Evolutionary conservation across 2,888 invertebrate species (phyloP).

Genomic region (Crioceris asparagi): DNA sequence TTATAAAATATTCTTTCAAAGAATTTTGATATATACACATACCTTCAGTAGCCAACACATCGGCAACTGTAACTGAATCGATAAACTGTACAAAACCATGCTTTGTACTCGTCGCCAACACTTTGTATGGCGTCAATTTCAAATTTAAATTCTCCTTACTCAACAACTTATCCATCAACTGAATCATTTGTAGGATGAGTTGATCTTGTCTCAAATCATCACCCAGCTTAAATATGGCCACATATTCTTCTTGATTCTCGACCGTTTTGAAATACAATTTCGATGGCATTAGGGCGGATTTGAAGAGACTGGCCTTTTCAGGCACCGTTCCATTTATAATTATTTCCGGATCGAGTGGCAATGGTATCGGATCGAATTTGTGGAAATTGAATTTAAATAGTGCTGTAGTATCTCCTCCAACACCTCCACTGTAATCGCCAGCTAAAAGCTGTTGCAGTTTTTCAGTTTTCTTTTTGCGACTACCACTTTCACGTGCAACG

Average conservation of each 20-base stretch:
- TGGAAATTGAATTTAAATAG: slow-evolving; percentile 77
- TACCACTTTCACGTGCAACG: slow-evolving; percentile 84
- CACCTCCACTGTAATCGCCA: slow-evolving; percentile 61
- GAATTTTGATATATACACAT: slow-evolving; percentile 4
- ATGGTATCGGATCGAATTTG: slow-evolving; percentile 84
- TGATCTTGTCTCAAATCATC: slow-evolving; percentile 98
- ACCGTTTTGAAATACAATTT: slow-evolving; percentile 78
- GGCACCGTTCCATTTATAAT: slow-evolving; percentile 80
- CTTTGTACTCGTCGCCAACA: slow-evolving; percentile 88
- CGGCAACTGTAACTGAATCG: slow-evolving; percentile 86
- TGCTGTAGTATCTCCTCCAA: too few relatives aligned
- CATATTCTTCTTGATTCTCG: slow-evolving; percentile 74
- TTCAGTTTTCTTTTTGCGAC: slow-evolving; percentile 85
- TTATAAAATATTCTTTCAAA: neutral
- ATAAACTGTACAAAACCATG: slow-evolving; percentile 96
- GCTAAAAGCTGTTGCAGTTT: slow-evolving; percentile 73
- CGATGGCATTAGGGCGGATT: slow-evolving; percentile 93
- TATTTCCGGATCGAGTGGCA: slow-evolving; percentile 85
- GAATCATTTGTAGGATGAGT: slow-evolving; percentile 93
- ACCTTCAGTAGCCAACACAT: slow-evolving; percentile 77
- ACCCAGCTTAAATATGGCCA: slow-evolving; percentile 95
- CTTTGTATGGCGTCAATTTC: slow-evolving; percentile 90
- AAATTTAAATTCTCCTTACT: slow-evolving; percentile 92
- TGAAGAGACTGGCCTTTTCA: slow-evolving; percentile 85
- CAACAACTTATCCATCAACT: slow-evolving; percentile 92